Evolutionary conservation across 1,140 invertebrate species (phyloP).

Genomic region (Lasioglossum baleicum): DNA sequence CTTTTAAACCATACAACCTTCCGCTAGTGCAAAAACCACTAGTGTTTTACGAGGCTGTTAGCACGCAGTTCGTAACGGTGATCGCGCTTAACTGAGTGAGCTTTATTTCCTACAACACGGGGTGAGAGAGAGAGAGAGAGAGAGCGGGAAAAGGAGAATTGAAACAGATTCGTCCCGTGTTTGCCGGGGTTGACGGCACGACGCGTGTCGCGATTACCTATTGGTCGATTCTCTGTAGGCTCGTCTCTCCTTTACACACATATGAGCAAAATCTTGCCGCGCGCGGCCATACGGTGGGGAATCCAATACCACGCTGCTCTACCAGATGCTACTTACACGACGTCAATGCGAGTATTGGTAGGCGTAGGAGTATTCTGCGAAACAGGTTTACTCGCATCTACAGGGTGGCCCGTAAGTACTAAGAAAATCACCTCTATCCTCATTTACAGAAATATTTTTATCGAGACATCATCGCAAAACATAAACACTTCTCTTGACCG

Average conservation of each 20-base stretch:
- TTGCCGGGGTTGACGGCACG: constrained; percentile 20
- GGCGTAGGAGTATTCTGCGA: constrained; percentile 21
- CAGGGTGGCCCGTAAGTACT: not conserved
- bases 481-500: no score
- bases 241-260: constrained; percentile 13
- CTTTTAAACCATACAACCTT: not conserved
- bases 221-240: constrained; percentile 38
- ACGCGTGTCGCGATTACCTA: constrained; percentile 6
- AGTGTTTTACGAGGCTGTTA: constrained; percentile 11
- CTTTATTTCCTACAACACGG: constrained; percentile 9
- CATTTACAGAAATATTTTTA: no score
- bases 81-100: constrained; percentile 1
- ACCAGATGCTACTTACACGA: constrained; percentile 3
- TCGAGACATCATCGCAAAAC: no score
- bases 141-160: not conserved
- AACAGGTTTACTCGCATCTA: constrained; percentile 23
- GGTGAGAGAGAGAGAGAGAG: not conserved
- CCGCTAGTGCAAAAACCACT: not conserved
- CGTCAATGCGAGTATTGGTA: not conserved
- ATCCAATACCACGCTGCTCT: not conserved
- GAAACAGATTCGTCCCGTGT: constrained; percentile 5
- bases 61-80: not conserved
- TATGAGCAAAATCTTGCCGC: constrained; percentile 3
- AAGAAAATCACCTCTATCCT: no score
- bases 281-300: constrained; percentile 2